Evolutionary conservation across 2,888 invertebrate species (phyloP).

Genomic region (Stegana nigrithorax): DNA sequence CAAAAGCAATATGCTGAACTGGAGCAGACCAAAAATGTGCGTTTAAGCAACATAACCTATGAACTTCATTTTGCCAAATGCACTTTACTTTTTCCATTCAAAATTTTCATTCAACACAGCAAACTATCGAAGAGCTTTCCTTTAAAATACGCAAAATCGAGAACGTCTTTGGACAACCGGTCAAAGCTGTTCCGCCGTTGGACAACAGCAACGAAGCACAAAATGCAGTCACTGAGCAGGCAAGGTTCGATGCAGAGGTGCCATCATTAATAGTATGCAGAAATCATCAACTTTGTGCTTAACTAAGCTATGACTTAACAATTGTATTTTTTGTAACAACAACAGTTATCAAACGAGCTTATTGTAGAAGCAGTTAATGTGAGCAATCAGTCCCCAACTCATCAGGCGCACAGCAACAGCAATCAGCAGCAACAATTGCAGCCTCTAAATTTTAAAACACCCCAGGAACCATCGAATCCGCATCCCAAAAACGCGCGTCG

Average conservation of each 20-base stretch:
- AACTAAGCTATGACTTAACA: neutral
- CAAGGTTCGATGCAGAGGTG: neutral
- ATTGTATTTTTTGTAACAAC: neutral
- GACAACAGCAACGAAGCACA: neutral
- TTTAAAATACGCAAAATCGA: conserved; percentile 36
- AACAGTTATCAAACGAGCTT: neutral
- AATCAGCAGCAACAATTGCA: no score
- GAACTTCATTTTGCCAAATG: no score
- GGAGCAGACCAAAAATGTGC: conserved; percentile 39
- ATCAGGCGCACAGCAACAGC: no score
- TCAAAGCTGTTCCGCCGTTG: conserved; percentile 24
- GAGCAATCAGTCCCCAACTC: no score
- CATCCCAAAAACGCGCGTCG: no score
- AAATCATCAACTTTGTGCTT: neutral
- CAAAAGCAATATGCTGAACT: conserved; percentile 25
- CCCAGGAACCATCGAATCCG: no score
- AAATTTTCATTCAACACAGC: conserved; percentile 16
- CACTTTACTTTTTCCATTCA: no score
- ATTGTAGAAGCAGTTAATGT: no score
- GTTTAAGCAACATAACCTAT: neutral
- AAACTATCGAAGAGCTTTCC: conserved; percentile 33
- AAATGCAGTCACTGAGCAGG: neutral
- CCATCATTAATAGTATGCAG: neutral
- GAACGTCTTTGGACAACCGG: conserved; percentile 33
- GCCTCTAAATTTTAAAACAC: no score